phyloP scores from a whole-genome alignment of 2,113 vertebrate genomes.

The Rhagologus leucostigma region DNA sequence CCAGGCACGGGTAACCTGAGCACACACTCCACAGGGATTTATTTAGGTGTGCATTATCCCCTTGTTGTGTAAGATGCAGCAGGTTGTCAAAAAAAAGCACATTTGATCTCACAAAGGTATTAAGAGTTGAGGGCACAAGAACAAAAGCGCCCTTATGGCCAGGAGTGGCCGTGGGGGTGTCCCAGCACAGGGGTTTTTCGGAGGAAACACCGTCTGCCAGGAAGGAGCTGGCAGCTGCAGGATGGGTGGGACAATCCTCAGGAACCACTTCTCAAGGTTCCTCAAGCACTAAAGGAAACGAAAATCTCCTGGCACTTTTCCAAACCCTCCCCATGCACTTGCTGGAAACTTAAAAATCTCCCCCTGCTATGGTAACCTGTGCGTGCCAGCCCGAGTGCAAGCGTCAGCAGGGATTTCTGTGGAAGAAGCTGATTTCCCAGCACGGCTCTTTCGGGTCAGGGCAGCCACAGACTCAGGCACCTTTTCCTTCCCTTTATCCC shows the following conservation, averaged over 20 bases:
- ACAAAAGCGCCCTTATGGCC: neutral
- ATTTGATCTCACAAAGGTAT: neutral
- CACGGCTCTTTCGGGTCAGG: accelerated
- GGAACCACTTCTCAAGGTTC: neutral
- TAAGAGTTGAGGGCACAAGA: neutral
- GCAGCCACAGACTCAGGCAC: neutral
- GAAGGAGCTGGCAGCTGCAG: neutral
- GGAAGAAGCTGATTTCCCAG: neutral
- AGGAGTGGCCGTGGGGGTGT: neutral
- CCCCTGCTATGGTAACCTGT: accelerated
- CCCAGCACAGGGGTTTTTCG: neutral
- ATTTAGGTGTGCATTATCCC: neutral
- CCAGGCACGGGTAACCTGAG: neutral
- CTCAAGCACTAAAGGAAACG: neutral
- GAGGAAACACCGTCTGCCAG: accelerated
- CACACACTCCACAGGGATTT: neutral
- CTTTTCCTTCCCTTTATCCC: neutral
- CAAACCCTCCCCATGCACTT: accelerated
- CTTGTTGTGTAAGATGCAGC: neutral
- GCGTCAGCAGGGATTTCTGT: accelerated
- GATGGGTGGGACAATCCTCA: neutral
- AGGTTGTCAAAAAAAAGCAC: neutral
- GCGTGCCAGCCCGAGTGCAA: neutral
- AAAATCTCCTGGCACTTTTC: neutral
- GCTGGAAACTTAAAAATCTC: neutral